Evolutionary conservation across 2,888 invertebrate species (phyloP).

Genomic region (Toxonevra muliebris): DNA sequence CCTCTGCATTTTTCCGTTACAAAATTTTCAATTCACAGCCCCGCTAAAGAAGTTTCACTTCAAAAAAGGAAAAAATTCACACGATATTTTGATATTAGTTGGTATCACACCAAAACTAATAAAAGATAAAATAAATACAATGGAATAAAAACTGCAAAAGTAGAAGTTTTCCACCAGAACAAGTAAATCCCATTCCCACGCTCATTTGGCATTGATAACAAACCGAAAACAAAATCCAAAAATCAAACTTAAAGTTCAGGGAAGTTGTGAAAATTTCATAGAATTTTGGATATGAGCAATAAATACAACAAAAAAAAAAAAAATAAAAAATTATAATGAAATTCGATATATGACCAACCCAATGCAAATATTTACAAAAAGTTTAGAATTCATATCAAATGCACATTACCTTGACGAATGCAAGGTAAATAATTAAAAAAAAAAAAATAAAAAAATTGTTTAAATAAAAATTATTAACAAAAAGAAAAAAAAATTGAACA

Average conservation of each 20-base stretch:
- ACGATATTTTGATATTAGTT: too few species aligned
- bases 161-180: too few species aligned
- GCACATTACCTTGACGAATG: conserved; percentile 30
- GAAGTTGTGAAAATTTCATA: background rate
- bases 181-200: too few species aligned
- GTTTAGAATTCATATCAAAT: conserved; percentile 32
- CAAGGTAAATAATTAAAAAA: conserved; percentile 27
- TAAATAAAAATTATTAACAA: conserved; percentile 8
- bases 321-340: background rate
- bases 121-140: too few species aligned
- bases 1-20: too few species aligned
- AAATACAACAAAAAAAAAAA: background rate
- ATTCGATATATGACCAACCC: conserved; percentile 1
- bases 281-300: background rate
- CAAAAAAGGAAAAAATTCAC: too few species aligned
- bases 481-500: conserved; percentile 5
- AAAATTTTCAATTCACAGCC: too few species aligned
- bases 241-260: background rate
- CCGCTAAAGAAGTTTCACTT: too few species aligned
- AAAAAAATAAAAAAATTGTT: conserved; percentile 8
- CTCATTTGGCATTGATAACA: too few species aligned
- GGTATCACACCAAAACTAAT: too few species aligned
- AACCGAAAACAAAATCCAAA: too few species aligned
- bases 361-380: conserved; percentile 22
- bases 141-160: too few species aligned